Evolutionary conservation across 2,797 vertebrate species (phyloP), one percentile per base, ranked within the genome.

Genomic region (Meriones psammophilus): DNA sequence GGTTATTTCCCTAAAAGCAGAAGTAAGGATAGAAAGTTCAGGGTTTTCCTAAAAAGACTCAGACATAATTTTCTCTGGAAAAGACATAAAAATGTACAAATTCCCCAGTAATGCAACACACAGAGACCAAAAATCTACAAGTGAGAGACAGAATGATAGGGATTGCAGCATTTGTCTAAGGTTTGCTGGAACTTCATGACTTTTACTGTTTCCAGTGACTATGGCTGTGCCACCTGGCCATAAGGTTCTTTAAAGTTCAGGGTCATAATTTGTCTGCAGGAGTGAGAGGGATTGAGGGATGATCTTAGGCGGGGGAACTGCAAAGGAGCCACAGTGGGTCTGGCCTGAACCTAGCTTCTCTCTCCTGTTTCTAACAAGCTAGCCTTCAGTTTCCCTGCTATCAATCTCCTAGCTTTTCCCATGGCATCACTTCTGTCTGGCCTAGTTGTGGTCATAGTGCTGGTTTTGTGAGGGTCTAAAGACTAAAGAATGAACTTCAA

Each of bases 401-500:
- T 9, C 39, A 18, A 15, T 56, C 46, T 94, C 90, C 28, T 6
- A 69, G 60, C 68, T 89, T 88, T 93, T 80, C 58, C n/a, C 26
- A 71, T 88, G 80, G 60, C 18, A 20, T 95, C 68, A 64, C 84
- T 92, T 95, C 62, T 90, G 56, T 84, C 73, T 90, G 64, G 69
- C 64, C 24, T 58, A 42, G 39, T 46, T 86, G 15, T 42, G 56
- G 64, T 24, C 60, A 33, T 20, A 58, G 50, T 81, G 36, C 64
- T 94, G 77, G 30, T 94, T 94, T 96, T 62, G 7, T 91, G 30
- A 54, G 64, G 66, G 39, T 84, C 79, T 89, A 68, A 66, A 50
- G 74, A 88, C n/a, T 92, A 7, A 54, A 89, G 73, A 93, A 62
- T 77, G 12, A 86, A 92, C 5, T 84, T 96, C n/a, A 74, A n/a